These are phyloP conservation scores for Boloria selene DNA, from an alignment of 2,888 invertebrate species.

Conservation along the genomic window DNA sequence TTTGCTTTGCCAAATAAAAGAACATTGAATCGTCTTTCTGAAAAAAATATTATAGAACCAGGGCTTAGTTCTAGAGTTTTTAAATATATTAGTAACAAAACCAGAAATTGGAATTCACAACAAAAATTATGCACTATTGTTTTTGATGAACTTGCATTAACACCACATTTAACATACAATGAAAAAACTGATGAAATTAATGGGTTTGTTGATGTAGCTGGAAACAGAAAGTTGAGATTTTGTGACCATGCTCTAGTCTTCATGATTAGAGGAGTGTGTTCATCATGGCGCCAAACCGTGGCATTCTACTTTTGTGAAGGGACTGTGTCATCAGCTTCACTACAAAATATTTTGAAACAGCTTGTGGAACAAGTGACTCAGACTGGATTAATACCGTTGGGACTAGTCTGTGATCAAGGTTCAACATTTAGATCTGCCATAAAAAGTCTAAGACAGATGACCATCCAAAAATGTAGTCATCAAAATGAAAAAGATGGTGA, in stretches of 20 bases:
- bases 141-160: constrained; percentile 1
- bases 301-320: constrained; percentile 25
- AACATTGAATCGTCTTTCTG: constrained; percentile 17
- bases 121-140: neutral
- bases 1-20: constrained; percentile 24
- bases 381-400: constrained; percentile 38
- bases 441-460: constrained; percentile 29
- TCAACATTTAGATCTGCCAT: constrained; percentile 41
- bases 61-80: neutral
- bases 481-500: constrained; percentile 28
- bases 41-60: neutral
- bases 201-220: constrained; percentile 17
- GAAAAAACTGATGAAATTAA: constrained; percentile 18
- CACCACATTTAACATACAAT: constrained; percentile 15
- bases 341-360: neutral
- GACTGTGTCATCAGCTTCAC: constrained; percentile 5
- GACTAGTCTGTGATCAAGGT: constrained; percentile 43
- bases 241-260: constrained; percentile 32
- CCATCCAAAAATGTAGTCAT: constrained; percentile 23
- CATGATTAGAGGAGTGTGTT: constrained; percentile 29
- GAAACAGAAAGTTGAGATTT: neutral
- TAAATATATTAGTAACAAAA: neutral
- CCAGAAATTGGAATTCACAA: neutral
- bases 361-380: no score
- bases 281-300: constrained; percentile 24